Evolutionary conservation across 2,888 invertebrate genomes (phyloP), one percentile per base, ranked within the genome.

Genomic region (Germaria angustata): DNA sequence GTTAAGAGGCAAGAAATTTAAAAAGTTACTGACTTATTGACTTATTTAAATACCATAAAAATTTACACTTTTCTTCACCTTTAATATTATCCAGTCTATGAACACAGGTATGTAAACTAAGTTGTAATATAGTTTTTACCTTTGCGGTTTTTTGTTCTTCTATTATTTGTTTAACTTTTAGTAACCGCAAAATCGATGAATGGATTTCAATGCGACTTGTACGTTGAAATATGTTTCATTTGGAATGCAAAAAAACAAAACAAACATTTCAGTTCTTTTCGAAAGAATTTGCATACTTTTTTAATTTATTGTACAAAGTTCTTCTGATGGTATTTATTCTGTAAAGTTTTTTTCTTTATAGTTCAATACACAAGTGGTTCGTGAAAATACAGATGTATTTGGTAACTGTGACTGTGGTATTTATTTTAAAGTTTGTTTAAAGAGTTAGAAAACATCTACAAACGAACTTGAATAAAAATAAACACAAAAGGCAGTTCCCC

Each of bases 171-270:
- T 28, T 59, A 39, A 39, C 44, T 61, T 68, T 77, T 13, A 44
- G 59, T 61, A 61, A 77, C 69, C 61, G n/a, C 65, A 71, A 71
- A 61, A 61, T 17, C 39, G 69, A n/a, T 77, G 53, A 69, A 77
- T 32, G 41, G 11, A 32, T 24, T 63, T 22, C 41, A n/a, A 65
- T 65, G 53, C 63, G 53, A 36, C 51, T 39, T 46, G 24, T 46
- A 65, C 20, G 17, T 59, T 41, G 22, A 46, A 65, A n/a, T n/a
- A n/a, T n/a, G n/a, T n/a, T n/a, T n/a, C n/a, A n/a, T n/a, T n/a
- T n/a, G n/a, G n/a, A n/a, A n/a, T n/a, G n/a, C n/a, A n/a, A n/a
- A n/a, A n/a, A n/a, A n/a, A n/a, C n/a, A 7, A 51, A 24, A 49
- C 11, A 20, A 49, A 46, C 0, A 59, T 15, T 69, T 55, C 22